These are phyloP conservation scores for Lagenorhynchus albirostris DNA, from an alignment of 2,113 vertebrate genomes.

Conservation along the genomic window DNA sequence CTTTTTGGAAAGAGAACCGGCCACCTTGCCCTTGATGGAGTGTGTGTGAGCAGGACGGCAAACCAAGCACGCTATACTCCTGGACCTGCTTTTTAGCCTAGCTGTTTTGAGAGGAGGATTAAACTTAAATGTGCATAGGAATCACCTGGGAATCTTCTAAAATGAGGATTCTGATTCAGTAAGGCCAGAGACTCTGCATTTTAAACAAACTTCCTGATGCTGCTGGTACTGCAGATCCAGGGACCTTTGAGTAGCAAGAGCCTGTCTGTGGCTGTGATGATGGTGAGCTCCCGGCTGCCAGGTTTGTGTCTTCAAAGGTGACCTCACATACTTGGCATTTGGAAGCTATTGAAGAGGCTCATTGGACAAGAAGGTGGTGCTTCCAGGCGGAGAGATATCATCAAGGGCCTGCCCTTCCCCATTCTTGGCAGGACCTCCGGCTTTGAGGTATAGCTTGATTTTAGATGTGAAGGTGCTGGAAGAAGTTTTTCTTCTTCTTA, in stretches of 20 bases:
- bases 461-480: neutral
- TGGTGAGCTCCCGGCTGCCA: neutral
- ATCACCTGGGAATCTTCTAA: neutral
- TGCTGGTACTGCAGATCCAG: neutral
- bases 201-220: neutral
- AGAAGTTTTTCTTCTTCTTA: slow-evolving; percentile 8
- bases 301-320: neutral
- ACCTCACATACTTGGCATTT: neutral
- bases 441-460: slow-evolving; percentile 60
- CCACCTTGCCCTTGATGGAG: neutral
- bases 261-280: neutral
- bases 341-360: neutral
- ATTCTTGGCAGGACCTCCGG: neutral
- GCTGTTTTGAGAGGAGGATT: neutral
- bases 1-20: neutral
- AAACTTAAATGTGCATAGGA: neutral
- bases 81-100: neutral
- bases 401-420: neutral
- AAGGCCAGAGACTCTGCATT: neutral
- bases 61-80: neutral
- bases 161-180: neutral
- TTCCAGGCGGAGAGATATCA: neutral
- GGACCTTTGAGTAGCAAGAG: neutral
- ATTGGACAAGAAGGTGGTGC: neutral
- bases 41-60: neutral